Conservation (phyloP, 2,888 invertebrate genomes). For the Ennomos fuscantarius region DNA sequence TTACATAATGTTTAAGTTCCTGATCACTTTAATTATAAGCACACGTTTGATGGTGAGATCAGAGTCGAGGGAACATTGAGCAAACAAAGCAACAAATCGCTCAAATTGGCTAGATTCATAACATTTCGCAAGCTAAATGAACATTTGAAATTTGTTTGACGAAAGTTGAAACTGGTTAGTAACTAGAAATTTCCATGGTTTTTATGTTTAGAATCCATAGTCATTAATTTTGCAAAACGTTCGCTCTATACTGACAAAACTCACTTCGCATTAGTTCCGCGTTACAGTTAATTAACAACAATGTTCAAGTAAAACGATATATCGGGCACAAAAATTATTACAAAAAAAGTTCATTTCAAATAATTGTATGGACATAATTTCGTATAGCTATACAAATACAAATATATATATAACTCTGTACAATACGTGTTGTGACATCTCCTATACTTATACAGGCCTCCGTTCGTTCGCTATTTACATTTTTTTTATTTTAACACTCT, state of each 20-base stretch:
- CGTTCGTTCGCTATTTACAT: constrained; percentile 78
- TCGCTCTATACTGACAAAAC: constrained; percentile 17
- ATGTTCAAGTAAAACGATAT: constrained; percentile 21
- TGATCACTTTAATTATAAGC: constrained; percentile 49
- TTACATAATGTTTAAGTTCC: constrained; percentile 58
- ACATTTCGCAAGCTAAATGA: too few relatives aligned
- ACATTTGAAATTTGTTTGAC: too few relatives aligned
- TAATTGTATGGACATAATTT: constrained; percentile 70
- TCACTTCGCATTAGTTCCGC: constrained; percentile 16
- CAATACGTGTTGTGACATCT: constrained; percentile 63
- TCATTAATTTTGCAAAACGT: constrained; percentile 22
- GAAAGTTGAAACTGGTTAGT: too few relatives aligned
- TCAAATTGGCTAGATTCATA: too few relatives aligned
- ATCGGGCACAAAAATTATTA: constrained; percentile 45
- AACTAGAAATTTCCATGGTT: too few relatives aligned
- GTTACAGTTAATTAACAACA: constrained; percentile 25
- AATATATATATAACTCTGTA: constrained; percentile 68
- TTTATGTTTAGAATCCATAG: too few relatives aligned
- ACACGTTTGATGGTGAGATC: constrained; percentile 37
- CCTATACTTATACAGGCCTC: constrained; percentile 68
- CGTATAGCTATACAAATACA: constrained; percentile 67
- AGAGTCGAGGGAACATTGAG: constrained; percentile 24
- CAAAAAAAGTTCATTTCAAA: constrained; percentile 64
- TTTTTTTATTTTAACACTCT: constrained; percentile 44
- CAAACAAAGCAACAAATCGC: constrained; percentile 15